Conservation (phyloP, 2,113 vertebrate species). For the Montifringilla adamsi region DNA sequence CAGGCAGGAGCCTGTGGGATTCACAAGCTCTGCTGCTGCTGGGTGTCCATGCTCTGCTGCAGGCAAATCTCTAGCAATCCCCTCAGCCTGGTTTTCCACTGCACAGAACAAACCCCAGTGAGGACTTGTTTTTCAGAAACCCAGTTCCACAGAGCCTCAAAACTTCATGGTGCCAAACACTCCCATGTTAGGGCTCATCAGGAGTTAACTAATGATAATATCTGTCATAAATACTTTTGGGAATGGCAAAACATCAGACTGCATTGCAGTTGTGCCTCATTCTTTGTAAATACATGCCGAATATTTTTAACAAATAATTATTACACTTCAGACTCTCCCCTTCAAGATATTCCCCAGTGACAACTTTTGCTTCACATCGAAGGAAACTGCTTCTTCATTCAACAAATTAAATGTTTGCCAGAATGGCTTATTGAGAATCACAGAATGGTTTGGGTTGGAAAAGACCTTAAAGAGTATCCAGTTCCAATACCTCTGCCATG, state of each 20-base stretch:
- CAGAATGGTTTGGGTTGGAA: neutral
- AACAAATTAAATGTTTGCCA: neutral
- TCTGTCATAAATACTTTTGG: neutral
- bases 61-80: neutral
- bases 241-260: neutral
- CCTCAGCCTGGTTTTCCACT: neutral
- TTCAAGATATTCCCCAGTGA: neutral
- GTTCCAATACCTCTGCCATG: neutral
- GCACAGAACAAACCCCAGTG: rapidly evolving
- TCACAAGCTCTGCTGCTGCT: neutral
- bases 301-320: neutral
- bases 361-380: neutral
- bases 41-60: neutral
- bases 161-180: neutral
- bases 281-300: neutral
- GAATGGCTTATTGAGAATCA: neutral
- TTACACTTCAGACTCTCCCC: neutral
- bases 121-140: neutral
- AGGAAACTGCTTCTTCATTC: neutral
- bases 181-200: neutral
- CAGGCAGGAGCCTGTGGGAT: neutral
- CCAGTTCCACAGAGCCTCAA: rapidly evolving
- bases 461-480: neutral
- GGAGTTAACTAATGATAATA: neutral
- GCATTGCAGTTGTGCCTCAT: neutral